phyloP scores from a whole-genome alignment of 1,140 invertebrate genomes.

The Aphelinus atriplicis region DNA sequence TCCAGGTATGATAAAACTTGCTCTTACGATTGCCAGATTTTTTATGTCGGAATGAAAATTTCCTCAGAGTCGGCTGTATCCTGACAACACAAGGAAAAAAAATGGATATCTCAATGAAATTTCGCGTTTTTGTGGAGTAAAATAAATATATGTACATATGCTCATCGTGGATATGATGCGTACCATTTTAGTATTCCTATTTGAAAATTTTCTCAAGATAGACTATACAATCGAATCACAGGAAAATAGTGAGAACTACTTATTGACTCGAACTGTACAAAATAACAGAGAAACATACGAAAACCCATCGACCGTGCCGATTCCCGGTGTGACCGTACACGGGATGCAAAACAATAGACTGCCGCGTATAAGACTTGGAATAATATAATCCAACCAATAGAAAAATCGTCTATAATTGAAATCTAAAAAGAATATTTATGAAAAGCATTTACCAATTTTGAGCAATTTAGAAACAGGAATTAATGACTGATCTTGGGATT shows the following conservation, averaged over 20 bases:
- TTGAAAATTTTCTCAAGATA: no score
- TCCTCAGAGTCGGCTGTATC: no score
- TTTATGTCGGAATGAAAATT: no score
- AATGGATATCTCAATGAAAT: no score
- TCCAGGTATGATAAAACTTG: no score
- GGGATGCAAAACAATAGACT: conserved; percentile 42
- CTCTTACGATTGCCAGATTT: no score
- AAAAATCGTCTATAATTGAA: conserved; percentile 19
- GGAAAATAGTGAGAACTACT: no score
- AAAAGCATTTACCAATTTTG: conserved; percentile 19
- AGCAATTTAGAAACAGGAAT: conserved; percentile 11
- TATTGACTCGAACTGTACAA: neutral
- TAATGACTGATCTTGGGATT: neutral
- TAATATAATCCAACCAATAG: conserved; percentile 46
- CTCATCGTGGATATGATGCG: no score
- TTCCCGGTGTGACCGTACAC: conserved; percentile 20
- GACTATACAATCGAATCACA: no score
- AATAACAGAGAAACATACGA: conserved; percentile 1
- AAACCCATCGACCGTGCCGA: conserved; percentile 34
- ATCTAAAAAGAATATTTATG: conserved; percentile 32
- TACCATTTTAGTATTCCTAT: no score
- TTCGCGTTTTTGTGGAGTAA: neutral
- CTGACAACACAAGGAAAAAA: no score
- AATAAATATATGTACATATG: neutral
- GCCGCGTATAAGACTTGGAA: conserved; percentile 57